phyloP scores from a whole-genome alignment of 2,888 invertebrate species.

The Bimastos eiseni region DNA sequence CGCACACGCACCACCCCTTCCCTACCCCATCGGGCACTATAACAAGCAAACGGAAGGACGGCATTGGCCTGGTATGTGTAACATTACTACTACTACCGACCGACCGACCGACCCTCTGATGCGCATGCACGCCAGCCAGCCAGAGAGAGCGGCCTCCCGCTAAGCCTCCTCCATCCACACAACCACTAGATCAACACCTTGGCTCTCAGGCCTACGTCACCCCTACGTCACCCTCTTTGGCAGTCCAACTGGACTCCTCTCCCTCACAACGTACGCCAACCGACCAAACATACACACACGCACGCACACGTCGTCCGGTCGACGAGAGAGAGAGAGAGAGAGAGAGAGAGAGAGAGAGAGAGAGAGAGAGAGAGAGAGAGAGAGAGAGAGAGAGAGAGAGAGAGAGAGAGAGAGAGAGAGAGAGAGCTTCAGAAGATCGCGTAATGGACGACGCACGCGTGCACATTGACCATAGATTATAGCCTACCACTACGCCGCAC shows the following conservation, averaged over 20 bases:
- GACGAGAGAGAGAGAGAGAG: neutral
- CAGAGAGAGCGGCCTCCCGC: neutral
- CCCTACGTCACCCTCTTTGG: neutral
- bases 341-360: neutral
- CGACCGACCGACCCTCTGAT: neutral
- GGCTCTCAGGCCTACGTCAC: neutral
- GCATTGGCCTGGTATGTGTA: neutral
- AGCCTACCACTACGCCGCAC: neutral
- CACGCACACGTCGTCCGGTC: neutral
- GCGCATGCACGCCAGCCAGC: neutral
- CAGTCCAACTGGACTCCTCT: neutral
- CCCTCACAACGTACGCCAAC: neutral
- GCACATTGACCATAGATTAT: neutral
- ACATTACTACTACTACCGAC: neutral
- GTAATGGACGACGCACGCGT: neutral
- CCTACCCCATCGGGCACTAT: neutral
- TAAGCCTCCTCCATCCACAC: neutral
- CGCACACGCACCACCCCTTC: neutral
- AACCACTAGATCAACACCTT: slow-evolving; percentile 13
- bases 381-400: neutral
- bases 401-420: neutral
- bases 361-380: neutral
- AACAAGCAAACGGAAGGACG: neutral
- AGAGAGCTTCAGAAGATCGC: neutral
- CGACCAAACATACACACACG: neutral